Percentiles rank a stretch among this genome's conserved stretches.
phyloP scores from a whole-genome alignment of 1,140 invertebrate species.

The Zaprionus nigranus region DNA sequence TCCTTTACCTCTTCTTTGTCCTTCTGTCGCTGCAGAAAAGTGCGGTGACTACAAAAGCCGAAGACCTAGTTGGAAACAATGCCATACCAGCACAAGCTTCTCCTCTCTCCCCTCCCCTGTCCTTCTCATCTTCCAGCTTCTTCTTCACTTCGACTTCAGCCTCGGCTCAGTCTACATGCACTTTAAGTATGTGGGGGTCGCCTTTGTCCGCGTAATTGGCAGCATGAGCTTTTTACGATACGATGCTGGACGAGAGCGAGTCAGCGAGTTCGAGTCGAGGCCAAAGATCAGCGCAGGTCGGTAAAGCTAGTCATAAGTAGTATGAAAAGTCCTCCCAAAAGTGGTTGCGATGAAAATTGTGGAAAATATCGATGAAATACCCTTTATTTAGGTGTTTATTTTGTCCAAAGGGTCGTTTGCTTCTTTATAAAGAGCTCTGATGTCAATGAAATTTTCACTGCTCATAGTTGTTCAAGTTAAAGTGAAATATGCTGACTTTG shows the following conservation, averaged over 20 bases:
- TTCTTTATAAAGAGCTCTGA: no score
- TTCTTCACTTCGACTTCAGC: neutral
- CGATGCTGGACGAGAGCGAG: neutral
- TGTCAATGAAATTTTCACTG: no score
- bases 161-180: neutral
- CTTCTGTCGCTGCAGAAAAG: neutral
- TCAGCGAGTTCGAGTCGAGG: neutral
- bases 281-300: slow-evolving; percentile 9
- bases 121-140: neutral
- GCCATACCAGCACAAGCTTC: slow-evolving; percentile 4
- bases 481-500: no score
- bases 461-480: no score
- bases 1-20: neutral
- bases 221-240: slow-evolving; percentile 3
- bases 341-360: no score
- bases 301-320: no score
- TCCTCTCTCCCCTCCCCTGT: neutral
- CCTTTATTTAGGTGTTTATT: no score
- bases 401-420: no score
- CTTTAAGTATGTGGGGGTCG: slow-evolving; percentile 17
- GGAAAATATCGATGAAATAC: no score
- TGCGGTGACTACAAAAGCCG: slow-evolving; percentile 13
- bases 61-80: slow-evolving; percentile 24
- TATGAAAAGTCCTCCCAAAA: no score
- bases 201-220: slow-evolving; percentile 71